phyloP scores from a whole-genome alignment of 2,888 invertebrate genomes.

The Oxycera nigricornis region DNA sequence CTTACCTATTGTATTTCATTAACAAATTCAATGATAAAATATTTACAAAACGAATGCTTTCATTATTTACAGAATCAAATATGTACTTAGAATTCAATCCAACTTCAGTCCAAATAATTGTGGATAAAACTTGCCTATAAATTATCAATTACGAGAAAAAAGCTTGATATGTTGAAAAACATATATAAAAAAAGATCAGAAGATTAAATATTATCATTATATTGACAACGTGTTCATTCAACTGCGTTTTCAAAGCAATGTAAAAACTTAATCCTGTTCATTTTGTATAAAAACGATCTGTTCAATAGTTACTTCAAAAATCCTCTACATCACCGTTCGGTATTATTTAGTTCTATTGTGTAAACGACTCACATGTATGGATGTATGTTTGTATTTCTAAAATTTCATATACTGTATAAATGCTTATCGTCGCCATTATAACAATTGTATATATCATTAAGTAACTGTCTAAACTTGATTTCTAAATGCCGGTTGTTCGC shows the following conservation, averaged over 20 bases:
- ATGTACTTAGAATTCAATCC: neutral
- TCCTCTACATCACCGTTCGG: too few species aligned
- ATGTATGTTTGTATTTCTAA: neutral
- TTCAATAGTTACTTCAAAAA: too few species aligned
- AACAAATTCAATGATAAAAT: slow-evolving; percentile 1
- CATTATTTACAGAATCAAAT: neutral
- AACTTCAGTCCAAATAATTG: neutral
- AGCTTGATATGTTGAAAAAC: slow-evolving; percentile 6
- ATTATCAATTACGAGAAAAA: too few species aligned
- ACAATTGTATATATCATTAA: too few species aligned
- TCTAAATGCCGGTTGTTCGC: neutral
- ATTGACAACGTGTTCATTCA: neutral
- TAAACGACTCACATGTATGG: neutral
- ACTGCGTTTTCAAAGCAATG: neutral
- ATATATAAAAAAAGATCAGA: neutral
- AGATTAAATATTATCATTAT: neutral
- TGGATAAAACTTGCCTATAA: too few species aligned
- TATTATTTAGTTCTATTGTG: too few species aligned
- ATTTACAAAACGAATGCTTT: too few species aligned
- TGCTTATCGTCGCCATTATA: neutral
- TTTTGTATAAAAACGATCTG: neutral
- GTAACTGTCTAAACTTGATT: too few species aligned
- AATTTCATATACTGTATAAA: neutral
- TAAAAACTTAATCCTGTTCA: neutral
- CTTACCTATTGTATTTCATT: neutral